These are phyloP conservation scores for Cyanocitta stelleri DNA, from an alignment of 2,113 vertebrate species.

Conservation along the genomic window DNA sequence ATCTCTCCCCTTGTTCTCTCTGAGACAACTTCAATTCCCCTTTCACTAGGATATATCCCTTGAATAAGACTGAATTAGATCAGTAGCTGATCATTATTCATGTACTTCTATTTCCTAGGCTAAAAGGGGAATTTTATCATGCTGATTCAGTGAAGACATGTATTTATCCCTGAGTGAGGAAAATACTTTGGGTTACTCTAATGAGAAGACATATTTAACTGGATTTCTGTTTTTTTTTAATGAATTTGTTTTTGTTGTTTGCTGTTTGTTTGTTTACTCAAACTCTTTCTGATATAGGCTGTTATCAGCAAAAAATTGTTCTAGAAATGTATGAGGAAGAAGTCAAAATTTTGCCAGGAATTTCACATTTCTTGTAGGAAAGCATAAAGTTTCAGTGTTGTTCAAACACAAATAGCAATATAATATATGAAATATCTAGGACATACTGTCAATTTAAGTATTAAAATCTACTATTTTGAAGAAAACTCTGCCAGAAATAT, in stretches of 20 bases:
- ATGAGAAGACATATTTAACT: background rate
- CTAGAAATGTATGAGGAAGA: background rate
- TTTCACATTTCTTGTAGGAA: background rate
- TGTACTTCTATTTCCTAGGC: background rate
- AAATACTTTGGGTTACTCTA: background rate
- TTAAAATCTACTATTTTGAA: background rate
- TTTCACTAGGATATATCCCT: background rate
- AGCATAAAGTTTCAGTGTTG: background rate
- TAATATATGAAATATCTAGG: background rate
- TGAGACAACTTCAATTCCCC: background rate
- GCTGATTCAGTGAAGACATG: background rate
- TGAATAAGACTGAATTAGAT: background rate
- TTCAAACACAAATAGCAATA: background rate
- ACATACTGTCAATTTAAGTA: background rate
- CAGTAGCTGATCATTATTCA: background rate
- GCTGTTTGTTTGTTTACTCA: background rate
- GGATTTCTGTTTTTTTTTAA: rapidly evolving
- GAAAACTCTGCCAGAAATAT: background rate
- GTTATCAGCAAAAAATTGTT: background rate
- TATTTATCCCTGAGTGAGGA: background rate
- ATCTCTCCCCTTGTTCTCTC: background rate
- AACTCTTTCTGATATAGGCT: background rate
- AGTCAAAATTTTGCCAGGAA: background rate
- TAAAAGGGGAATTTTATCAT: background rate
- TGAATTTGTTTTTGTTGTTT: background rate